Percentiles rank a stretch among this genome's conserved stretches.
phyloP scores from a whole-genome alignment of 1,140 invertebrate species.

The Ceratina australensis region DNA sequence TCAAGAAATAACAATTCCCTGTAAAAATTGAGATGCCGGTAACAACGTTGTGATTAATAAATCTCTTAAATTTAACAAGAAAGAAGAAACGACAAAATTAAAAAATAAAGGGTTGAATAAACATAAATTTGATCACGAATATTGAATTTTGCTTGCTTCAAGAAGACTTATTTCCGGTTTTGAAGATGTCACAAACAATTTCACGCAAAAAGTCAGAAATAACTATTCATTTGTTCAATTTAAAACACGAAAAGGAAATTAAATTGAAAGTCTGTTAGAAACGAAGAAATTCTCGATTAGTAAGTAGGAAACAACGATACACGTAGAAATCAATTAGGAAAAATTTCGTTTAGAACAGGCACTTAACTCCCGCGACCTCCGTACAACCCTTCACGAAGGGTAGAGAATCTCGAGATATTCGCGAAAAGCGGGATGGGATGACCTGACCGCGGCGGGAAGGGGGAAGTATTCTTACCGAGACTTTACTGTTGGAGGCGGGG shows the following conservation, averaged over 20 bases:
- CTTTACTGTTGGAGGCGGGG: conserved; percentile 78
- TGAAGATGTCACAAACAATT: too few relatives aligned
- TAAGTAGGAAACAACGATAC: neutral
- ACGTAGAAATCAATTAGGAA: neutral
- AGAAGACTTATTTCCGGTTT: too few relatives aligned
- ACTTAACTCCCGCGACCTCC: neutral
- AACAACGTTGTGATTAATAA: neutral
- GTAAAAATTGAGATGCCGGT: conserved; percentile 9
- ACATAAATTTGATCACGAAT: too few relatives aligned
- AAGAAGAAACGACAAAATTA: neutral
- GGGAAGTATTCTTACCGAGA: conserved; percentile 76
- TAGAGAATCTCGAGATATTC: neutral
- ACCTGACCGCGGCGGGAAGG: neutral
- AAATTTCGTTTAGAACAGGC: conserved; percentile 12
- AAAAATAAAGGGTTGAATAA: neutral
- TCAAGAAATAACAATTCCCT: conserved; percentile 3
- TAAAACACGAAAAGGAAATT: too few relatives aligned
- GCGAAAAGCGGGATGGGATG: neutral
- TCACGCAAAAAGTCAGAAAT: too few relatives aligned
- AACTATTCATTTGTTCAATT: too few relatives aligned
- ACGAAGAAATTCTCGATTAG: too few relatives aligned
- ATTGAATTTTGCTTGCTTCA: too few relatives aligned
- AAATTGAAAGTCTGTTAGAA: too few relatives aligned
- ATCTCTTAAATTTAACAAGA: neutral
- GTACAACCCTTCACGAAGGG: conserved; percentile 7